Base-by-base conservation (phyloP, 2,888 invertebrate genomes). In the Nineta flava region DNA sequence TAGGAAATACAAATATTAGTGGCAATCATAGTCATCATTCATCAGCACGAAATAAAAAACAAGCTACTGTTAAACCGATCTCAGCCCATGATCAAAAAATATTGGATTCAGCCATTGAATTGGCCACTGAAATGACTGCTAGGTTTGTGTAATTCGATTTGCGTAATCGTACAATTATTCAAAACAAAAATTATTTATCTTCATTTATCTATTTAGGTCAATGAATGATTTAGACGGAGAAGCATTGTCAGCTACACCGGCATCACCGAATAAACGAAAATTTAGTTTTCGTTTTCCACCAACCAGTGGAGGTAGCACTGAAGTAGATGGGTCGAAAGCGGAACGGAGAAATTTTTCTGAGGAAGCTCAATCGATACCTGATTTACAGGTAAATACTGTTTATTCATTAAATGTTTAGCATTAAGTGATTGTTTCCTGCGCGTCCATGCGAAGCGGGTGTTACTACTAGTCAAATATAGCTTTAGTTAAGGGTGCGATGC, bases 41-140 rank as follows among this genome's bases (percentile, higher is more conserved):
- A 57, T 43, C 34, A 35, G 10, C 21, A 1, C 21, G 13, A 9
- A 40, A 31, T 26, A 57, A 57, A 46, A 51, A 57, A 51, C 53
- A 63, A 32, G 70, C 72, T 19, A 71, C 78, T 0, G 85, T 94
- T 62, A 95, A 94, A 65, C 90, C 85, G 3, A 93, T 96, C 69
- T 94, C 94, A 10, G 87, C 92, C 0, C 84, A 92, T 53, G 95
- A 95, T 61, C 83, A 91, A 64, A 87, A 83, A 65, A 88, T 90
- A 9, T 72, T 96, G 52, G 90, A 95, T 59, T 87, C 87, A 16
- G 95, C 94, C 1, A 92, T 94, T 53, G 91, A 91, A 48, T 76
- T 94, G 69, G 94, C 93, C 16, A 91, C 91, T 65, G 92, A 94
- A 69, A 76, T 94, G 52, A 91, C 90, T 43, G 79, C 81, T 46